A percentile compares a stretch with the other conserved stretches of the same genome.
These are phyloP conservation scores for Gymnocheta viridis DNA, from an alignment of 2,888 invertebrate genomes.

Conservation along the genomic window DNA sequence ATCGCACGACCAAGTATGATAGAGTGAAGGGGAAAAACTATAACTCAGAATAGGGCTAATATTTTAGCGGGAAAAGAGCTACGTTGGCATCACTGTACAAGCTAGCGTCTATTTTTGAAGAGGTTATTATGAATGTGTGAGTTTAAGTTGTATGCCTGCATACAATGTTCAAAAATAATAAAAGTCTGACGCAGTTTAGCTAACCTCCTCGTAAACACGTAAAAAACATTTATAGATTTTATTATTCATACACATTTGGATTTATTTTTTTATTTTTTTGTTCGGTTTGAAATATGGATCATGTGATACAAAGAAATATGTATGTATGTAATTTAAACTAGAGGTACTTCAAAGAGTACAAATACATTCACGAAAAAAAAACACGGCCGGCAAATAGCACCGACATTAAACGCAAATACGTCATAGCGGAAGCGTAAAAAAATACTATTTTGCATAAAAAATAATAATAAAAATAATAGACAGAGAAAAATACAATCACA, in stretches of 20 bases:
- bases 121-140: background rate
- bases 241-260: constrained; percentile 1
- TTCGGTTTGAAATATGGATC: constrained; percentile 23
- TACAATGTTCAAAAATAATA: background rate
- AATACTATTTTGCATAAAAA: constrained; percentile 1
- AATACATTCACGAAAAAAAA: background rate
- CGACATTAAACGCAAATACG: constrained; percentile 17
- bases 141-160: background rate
- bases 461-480: background rate
- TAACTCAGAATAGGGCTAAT: background rate
- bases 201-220: background rate
- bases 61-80: background rate
- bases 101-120: background rate
- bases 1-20: too few species aligned
- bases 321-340: background rate
- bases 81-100: background rate
- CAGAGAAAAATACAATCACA: constrained; percentile 7
- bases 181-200: constrained; percentile 26
- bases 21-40: too few species aligned
- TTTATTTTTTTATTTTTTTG: background rate
- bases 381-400: background rate
- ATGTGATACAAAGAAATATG: constrained; percentile 44
- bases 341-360: constrained; percentile 14
- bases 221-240: background rate
- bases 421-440: constrained; percentile 53